Evolutionary conservation across 2,113 vertebrate species (phyloP), one percentile per base, ranked within the genome.

Genomic region (Nibea albiflora): DNA sequence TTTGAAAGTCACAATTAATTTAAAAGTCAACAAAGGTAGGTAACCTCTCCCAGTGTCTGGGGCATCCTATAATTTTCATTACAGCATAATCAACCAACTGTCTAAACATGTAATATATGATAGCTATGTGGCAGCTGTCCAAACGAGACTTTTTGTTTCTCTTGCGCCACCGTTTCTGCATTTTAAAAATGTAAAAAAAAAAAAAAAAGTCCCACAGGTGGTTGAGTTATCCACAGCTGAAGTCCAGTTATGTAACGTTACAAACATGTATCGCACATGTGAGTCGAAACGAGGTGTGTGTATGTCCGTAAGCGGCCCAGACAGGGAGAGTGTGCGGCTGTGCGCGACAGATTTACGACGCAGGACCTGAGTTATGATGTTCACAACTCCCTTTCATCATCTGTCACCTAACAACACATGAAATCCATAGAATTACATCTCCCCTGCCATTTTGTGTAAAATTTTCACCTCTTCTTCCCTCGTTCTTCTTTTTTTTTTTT

Each of bases 371-470:
- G 66, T 91, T 91, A 86, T 78, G 89, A 91, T 69, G 44, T 89
- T 80, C 72, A 84, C 52, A 53, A 58, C 15, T 76, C 80, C 53
- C 58, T 85, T 91, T 86, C 88, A 84, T 89, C 86, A 85, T 79
- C 74, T 82, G 86, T 92, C 79, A 86, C 84, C 84, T 86, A 78
- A 74, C 87, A 80, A 80, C 90, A 89, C 68, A 71, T 66, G 68
- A 89, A 84, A 89, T 84, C 66, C 83, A 87, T 50, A 39, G 69
- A 79, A 84, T 83, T 82, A 74, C 67, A 83, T 74, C 63, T 83
- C 78, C 82, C 82, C 76, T 80, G 70, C 50, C 76, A 88, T 89
- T 89, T 83, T 63, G 63, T 89, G 85, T 87, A 85, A 92, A 93
- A 90, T 91, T 81, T 79, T 85, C 81, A 91, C 89, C 84, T 89